Evolutionary conservation across 35 echinoderm and acorn worm genomes (phyloP), one percentile per base, ranked within the genome.

Genomic region (Ptychodera flava): DNA sequence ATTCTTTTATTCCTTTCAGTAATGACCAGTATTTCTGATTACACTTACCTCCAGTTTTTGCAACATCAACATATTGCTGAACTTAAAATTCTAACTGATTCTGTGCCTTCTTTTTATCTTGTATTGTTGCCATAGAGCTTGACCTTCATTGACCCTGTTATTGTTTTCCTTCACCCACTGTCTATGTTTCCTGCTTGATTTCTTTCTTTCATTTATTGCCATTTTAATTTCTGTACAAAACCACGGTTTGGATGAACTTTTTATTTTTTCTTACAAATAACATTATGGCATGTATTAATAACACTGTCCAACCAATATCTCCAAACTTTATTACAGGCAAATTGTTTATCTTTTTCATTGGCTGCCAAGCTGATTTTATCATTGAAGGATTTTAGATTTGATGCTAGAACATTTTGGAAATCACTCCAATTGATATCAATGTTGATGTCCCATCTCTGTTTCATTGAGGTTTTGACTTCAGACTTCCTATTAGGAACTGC

Each of bases 171-270:
- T 30, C 0, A 83, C 28, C 16, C 37, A 37, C 28, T 83, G 16
- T 37, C 35, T 83, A 22, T 83, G 33, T 31, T 27, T 83, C 37
- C 35, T 16, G 34, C n/a, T 36, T 27, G 80, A 31, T 33, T 82
- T 82, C 34, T 82, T 82, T 34, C 80, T 82, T 33, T 1, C 14
- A 33, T 82, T 82, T 1, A 82, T 82, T 32, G 80, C 80, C 31
- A 2, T 83, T 27, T 83, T 30, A n/a, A 30, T 30, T 83, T 83
- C 82, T 83, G 35, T 83, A 37, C 37, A 33, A 83, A 83, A 83
- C 34, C 82, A 83, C 1, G 82, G 82, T 83, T 83, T 83, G n/a
- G 1, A 15, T 37, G 34, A 36, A 83, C 37, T 83, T 10, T 36
- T 36, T 0, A 83, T 37, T 30, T 36, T 37, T 36, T 36, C 28